Percentiles rank a stretch among this genome's conserved stretches.
Evolutionary conservation across 1,140 invertebrate species (phyloP).

Genomic region (Megalonaias nervosa): DNA sequence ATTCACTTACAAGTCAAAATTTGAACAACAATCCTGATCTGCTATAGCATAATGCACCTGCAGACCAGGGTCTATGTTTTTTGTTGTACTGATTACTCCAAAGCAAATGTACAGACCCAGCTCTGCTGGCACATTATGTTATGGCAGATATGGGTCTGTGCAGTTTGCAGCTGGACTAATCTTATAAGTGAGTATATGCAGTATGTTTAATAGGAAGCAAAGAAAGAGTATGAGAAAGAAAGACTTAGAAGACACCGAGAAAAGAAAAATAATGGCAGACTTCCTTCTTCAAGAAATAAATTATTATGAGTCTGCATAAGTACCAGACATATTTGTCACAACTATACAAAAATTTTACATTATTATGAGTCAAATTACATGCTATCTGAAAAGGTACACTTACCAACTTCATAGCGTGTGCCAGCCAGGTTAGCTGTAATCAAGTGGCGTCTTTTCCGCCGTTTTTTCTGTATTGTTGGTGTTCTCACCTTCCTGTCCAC

Average conservation of each 20-base stretch:
- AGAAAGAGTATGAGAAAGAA: too few relatives aligned
- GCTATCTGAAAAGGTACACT: constrained; percentile 24
- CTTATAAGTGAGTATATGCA: too few relatives aligned
- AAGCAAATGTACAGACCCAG: neutral
- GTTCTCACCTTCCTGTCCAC: constrained; percentile 21
- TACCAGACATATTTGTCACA: neutral
- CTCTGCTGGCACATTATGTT: too few relatives aligned
- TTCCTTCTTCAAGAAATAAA: neutral
- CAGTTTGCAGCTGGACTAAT: too few relatives aligned
- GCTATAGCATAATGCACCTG: neutral
- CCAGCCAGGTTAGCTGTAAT: constrained; percentile 68
- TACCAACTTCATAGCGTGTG: constrained; percentile 71
- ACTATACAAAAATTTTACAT: neutral
- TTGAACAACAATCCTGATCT: too few relatives aligned
- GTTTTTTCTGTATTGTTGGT: constrained; percentile 49
- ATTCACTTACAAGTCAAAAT: neutral
- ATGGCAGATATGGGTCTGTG: too few relatives aligned
- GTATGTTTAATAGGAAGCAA: too few relatives aligned
- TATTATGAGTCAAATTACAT: neutral
- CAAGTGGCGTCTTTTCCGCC: constrained; percentile 57
- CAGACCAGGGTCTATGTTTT: neutral
- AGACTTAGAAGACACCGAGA: neutral
- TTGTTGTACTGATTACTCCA: neutral
- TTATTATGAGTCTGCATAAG: neutral
- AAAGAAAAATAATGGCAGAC: neutral